phyloP scores from a whole-genome alignment of 2,888 invertebrate species.

The Boloria selene region DNA sequence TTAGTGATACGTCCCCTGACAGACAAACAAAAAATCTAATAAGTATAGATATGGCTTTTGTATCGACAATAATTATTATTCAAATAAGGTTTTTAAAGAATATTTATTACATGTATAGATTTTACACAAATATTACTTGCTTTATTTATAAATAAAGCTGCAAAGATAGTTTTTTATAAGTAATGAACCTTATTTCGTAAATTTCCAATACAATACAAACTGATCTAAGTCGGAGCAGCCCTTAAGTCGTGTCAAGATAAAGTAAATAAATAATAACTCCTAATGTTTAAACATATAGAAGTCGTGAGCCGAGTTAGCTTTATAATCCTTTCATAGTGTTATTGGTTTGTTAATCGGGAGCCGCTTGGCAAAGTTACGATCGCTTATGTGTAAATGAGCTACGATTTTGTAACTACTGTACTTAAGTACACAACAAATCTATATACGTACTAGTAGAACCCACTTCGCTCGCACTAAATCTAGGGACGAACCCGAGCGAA shows the following conservation, averaged over 20 bases:
- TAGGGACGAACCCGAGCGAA: too few species aligned
- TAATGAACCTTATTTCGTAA: too few species aligned
- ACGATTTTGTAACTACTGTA: slow-evolving; percentile 35
- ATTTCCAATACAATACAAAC: neutral
- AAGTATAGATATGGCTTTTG: too few species aligned
- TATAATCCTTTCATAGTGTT: slow-evolving; percentile 27
- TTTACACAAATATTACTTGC: too few species aligned
- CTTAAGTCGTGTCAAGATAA: neutral
- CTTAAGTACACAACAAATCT: neutral
- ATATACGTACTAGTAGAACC: slow-evolving; percentile 2
- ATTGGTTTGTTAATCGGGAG: slow-evolving; percentile 41
- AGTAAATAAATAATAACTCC: slow-evolving; percentile 15
- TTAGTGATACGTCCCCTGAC: too few species aligned
- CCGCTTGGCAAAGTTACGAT: slow-evolving; percentile 43
- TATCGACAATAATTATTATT: too few species aligned
- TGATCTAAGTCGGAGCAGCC: neutral
- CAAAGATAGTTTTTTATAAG: too few species aligned
- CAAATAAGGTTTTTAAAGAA: too few species aligned
- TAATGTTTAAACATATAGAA: slow-evolving; percentile 22
- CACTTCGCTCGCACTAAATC: too few species aligned
- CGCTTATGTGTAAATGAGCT: slow-evolving; percentile 50
- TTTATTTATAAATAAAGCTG: too few species aligned
- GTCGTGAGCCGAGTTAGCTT: slow-evolving; percentile 22
- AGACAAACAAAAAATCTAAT: too few species aligned
- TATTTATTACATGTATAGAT: too few species aligned